phyloP scores from a whole-genome alignment of 1,140 invertebrate species.

The Anagrus nilaparvatae region DNA sequence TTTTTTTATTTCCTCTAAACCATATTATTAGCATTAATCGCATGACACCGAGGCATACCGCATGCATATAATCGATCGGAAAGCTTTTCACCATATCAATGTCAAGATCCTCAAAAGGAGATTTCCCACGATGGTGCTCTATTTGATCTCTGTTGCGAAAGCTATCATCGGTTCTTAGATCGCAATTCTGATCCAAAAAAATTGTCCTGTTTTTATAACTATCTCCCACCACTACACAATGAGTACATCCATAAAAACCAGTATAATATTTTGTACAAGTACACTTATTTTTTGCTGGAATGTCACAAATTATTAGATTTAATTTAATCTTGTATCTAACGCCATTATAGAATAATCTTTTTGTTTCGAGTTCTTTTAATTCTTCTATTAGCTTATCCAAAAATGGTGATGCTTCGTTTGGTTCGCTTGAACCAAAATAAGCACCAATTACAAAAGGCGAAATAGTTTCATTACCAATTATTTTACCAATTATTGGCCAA shows the following conservation, averaged over 20 bases:
- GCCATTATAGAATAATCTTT: slow-evolving; percentile 11
- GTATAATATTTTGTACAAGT: slow-evolving; percentile 14
- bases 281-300: slow-evolving; percentile 13
- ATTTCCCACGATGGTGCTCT: slow-evolving; percentile 10
- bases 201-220: no score
- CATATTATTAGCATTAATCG: slow-evolving; percentile 15
- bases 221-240: slow-evolving; percentile 13
- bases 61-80: slow-evolving; percentile 20
- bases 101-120: slow-evolving; percentile 8
- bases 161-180: slow-evolving; percentile 8
- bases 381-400: slow-evolving; percentile 19
- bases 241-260: slow-evolving; percentile 15
- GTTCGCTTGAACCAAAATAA: slow-evolving; percentile 20
- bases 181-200: no score
- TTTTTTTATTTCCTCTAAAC: no score
- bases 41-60: slow-evolving; percentile 7
- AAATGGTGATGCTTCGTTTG: slow-evolving; percentile 15
- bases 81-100: slow-evolving; percentile 17
- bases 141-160: slow-evolving; percentile 5
- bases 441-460: slow-evolving; percentile 18
- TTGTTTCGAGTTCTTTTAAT: slow-evolving; percentile 10
- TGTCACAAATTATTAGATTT: slow-evolving; percentile 16
- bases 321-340: slow-evolving; percentile 2
- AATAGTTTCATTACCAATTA: no score
- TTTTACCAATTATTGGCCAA: neutral